phyloP scores from a whole-genome alignment of 2,797 vertebrate species.

The Bradypodion pumilum region DNA sequence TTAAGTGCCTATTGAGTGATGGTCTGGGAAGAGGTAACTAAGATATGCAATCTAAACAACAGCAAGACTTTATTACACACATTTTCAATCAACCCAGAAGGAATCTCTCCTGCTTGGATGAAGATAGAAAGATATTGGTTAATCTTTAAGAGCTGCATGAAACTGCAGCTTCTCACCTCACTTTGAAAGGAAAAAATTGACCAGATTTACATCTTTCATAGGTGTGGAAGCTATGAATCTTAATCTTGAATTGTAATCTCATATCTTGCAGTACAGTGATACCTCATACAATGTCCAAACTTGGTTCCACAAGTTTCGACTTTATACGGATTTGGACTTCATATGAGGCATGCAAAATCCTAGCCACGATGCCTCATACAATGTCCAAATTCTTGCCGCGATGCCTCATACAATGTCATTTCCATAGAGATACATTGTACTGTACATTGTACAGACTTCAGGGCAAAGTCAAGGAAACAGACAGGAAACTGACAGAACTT shows the following conservation, averaged over 20 bases:
- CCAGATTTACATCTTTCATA: background rate
- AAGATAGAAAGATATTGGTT: too few species aligned
- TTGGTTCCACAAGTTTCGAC: too few species aligned
- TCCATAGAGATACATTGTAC: too few species aligned
- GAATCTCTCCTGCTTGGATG: background rate
- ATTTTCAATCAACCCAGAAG: background rate
- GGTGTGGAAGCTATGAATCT: background rate
- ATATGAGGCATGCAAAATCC: too few species aligned
- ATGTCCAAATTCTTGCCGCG: too few species aligned
- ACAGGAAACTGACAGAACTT: too few species aligned
- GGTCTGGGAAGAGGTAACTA: constrained; percentile 5
- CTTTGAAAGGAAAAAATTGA: background rate
- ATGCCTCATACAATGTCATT: too few species aligned
- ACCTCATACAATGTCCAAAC: too few species aligned
- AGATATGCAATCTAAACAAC: background rate
- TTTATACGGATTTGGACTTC: too few species aligned
- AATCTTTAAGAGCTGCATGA: background rate
- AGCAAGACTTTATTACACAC: background rate
- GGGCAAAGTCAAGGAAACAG: too few species aligned
- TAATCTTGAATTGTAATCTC: background rate
- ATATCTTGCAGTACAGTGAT: background rate
- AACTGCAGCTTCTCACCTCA: background rate
- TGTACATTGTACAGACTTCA: too few species aligned
- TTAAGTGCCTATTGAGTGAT: constrained; percentile 14
- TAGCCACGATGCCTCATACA: too few species aligned